phyloP scores from a whole-genome alignment of 2,888 invertebrate genomes.

The Leptopilina myrica region DNA sequence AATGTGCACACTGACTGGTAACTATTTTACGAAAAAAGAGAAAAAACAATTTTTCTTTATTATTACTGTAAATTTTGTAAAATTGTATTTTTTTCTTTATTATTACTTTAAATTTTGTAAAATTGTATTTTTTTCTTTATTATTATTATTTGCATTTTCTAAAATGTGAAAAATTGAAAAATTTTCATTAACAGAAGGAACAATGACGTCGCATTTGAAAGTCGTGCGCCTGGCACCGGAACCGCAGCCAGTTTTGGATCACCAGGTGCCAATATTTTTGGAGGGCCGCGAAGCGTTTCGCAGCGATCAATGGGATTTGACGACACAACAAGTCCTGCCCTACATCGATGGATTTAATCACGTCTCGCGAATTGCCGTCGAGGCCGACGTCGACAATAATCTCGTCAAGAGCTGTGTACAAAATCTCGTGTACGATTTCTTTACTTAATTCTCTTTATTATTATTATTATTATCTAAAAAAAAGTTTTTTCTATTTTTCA shows the following conservation, averaged over 20 bases:
- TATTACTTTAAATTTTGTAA: too few species aligned
- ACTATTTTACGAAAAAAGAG: slow-evolving; percentile 46
- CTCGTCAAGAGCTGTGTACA: slow-evolving; percentile 96
- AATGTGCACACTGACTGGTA: slow-evolving; percentile 86
- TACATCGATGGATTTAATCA: slow-evolving; percentile 96
- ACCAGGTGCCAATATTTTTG: slow-evolving; percentile 92
- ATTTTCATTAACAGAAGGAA: slow-evolving; percentile 81
- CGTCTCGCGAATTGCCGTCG: slow-evolving; percentile 91
- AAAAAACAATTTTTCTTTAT: too few species aligned
- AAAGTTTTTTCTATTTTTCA: too few species aligned
- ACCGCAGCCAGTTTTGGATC: slow-evolving; percentile 89
- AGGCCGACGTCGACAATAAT: slow-evolving; percentile 95
- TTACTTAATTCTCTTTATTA: background rate
- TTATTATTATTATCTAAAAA: too few species aligned
- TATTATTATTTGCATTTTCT: too few species aligned
- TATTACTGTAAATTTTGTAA: too few species aligned
- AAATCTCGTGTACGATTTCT: slow-evolving; percentile 85
- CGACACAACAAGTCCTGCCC: slow-evolving; percentile 93
- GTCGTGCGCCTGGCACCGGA: slow-evolving; percentile 89
- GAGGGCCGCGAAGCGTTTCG: slow-evolving; percentile 82
- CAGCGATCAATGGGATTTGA: slow-evolving; percentile 92
- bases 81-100: too few species aligned
- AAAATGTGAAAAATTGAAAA: too few species aligned
- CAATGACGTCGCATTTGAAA: slow-evolving; percentile 93
- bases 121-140: too few species aligned